Conservation (phyloP, 92 coral and sea anemone species). For the Blastomussa wellsi region DNA sequence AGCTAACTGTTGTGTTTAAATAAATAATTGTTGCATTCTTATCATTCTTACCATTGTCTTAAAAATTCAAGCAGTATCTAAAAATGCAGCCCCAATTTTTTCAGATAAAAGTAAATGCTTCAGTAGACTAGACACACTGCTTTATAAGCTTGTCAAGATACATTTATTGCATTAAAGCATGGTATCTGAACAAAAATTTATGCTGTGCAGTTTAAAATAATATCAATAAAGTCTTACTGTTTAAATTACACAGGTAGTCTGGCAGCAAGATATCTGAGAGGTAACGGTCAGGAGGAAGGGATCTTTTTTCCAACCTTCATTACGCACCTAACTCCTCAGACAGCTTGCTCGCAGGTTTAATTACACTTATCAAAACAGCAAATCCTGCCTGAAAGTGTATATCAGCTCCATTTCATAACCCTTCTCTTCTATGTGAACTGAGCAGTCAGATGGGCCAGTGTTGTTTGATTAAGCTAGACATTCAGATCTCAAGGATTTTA, state of each 20-base stretch:
- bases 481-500: constrained; percentile 17
- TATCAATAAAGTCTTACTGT: constrained; percentile 17
- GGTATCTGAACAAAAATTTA: neutral
- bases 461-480: constrained; percentile 18
- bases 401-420: constrained; percentile 9
- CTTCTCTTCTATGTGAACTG: constrained; percentile 1
- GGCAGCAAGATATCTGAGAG: constrained; percentile 16
- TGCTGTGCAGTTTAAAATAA: constrained; percentile 8
- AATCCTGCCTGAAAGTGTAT: constrained; percentile 23
- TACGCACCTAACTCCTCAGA: constrained; percentile 14
- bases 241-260: constrained; percentile 5
- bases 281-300: constrained; percentile 25
- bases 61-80: constrained; percentile 19
- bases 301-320: constrained; percentile 11
- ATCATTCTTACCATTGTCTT: constrained; percentile 32
- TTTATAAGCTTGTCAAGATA: constrained; percentile 13
- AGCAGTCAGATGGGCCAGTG: constrained; percentile 15
- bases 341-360: constrained; percentile 9
- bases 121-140: constrained; percentile 27
- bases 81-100: constrained; percentile 32
- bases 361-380: constrained; percentile 16
- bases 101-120: constrained; percentile 36
- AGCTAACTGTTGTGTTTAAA: constrained; percentile 32
- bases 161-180: constrained; percentile 16
- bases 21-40: constrained; percentile 33